Conservation (phyloP, 92 coral and sea anemone species). For the Blastomussa wellsi region DNA sequence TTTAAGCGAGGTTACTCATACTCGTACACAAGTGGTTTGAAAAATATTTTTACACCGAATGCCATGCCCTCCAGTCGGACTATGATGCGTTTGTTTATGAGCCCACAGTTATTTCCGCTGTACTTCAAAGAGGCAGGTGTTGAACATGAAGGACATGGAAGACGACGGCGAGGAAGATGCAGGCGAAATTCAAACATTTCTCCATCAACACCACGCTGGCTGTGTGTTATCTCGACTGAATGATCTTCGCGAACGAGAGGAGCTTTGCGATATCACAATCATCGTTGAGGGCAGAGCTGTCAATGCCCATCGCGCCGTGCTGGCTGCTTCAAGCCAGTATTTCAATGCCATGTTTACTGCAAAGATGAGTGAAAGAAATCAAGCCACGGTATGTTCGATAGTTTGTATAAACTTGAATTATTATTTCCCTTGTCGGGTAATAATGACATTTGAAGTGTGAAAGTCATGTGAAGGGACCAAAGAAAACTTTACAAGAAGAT, state of each 20-base stretch:
- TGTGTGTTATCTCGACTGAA: constrained; percentile 75
- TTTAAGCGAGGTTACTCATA: no score
- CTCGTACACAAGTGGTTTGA: no score
- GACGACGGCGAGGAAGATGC: constrained; percentile 62
- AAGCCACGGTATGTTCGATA: constrained; percentile 67
- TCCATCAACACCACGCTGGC: constrained; percentile 74
- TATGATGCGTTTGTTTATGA: not conserved
- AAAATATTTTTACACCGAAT: no score
- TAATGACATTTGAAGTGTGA: not conserved
- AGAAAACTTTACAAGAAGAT: not conserved
- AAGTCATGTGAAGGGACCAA: not conserved
- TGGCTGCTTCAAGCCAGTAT: constrained; percentile 90
- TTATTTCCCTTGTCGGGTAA: not conserved
- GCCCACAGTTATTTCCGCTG: constrained; percentile 67
- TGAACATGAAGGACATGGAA: not conserved
- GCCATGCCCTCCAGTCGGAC: no score
- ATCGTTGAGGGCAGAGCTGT: constrained; percentile 71
- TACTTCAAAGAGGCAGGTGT: constrained; percentile 49
- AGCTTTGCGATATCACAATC: constrained; percentile 90
- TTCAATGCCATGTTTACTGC: constrained; percentile 97
- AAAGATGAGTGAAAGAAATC: constrained; percentile 81
- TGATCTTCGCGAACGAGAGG: constrained; percentile 85
- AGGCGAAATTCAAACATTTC: constrained; percentile 63
- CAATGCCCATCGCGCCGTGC: constrained; percentile 86
- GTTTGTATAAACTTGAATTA: not conserved